Base-by-base conservation (phyloP, 2,797 vertebrate species). In the Cephalopachus bancanus region DNA sequence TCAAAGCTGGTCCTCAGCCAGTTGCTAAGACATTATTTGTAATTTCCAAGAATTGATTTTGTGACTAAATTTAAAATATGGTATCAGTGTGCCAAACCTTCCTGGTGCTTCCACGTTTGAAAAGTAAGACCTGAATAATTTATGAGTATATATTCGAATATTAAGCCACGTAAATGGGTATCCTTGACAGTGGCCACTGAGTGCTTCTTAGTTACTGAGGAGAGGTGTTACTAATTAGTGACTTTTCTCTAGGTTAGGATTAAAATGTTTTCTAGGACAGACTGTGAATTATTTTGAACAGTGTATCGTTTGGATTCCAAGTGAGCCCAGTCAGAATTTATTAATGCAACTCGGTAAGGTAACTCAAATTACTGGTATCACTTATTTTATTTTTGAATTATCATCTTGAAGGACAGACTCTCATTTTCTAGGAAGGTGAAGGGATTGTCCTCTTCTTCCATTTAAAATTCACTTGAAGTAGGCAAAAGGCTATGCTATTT, bases 81-180 rank as follows among this genome's bases (percentile, higher is more conserved):
- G 12, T 33, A 44, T 81, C 85, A 51, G 1, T 93, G 89, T 91
- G 49, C 95, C 67, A 97, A 92, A 88, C 60, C 71, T 89, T 93
- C 30, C 33, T 59, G 64, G 94, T 71, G 75, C 59, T 80, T 83
- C 37, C 55, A 84, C 69, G n/a, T 97, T 89, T 92, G 83, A 93
- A 96, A 96, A 96, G 71, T 78, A 78, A 91, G 30, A 67, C 88
- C 49, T 90, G 88, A 96, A 93, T 94, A 90, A 96, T 75, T 93
- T 55, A 93, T 90, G 71, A 51, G 33, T 44, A 65, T 85, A 24
- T 93, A 60, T 96, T 96, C 95, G 62, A 80, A 69, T 96, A 84
- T 93, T 60, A 78, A 95, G 51, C 81, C 83, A 83, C 83, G 96
- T 53, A 71, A 93, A 62, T 83, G 78, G 53, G 5, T 92, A 28